Evolutionary conservation across 2,888 invertebrate genomes (phyloP).

Genomic region (Eumacrocentrus americanus): DNA sequence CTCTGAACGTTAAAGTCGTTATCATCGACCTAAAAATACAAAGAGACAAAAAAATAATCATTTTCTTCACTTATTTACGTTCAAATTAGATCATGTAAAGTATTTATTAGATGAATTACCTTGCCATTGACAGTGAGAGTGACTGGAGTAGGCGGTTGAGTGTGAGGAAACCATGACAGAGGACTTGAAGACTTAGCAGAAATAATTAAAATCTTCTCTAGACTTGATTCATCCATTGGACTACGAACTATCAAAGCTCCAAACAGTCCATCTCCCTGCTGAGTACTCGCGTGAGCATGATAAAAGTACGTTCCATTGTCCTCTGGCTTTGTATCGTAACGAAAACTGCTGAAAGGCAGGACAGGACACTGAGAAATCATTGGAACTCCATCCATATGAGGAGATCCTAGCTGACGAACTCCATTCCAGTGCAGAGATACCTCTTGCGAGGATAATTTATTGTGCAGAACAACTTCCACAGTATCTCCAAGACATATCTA

Average conservation of each 20-base stretch:
- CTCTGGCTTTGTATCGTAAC: slow-evolving; percentile 48
- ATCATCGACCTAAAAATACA: slow-evolving; percentile 34
- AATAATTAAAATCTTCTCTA: slow-evolving; percentile 64
- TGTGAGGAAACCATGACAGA: slow-evolving; percentile 63
- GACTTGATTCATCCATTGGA: slow-evolving; percentile 57
- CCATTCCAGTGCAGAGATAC: slow-evolving; percentile 65
- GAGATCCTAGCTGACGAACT: slow-evolving; percentile 49
- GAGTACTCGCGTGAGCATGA: slow-evolving; percentile 64
- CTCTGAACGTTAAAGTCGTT: slow-evolving; percentile 56
- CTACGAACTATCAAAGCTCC: slow-evolving; percentile 68
- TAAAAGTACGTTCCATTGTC: slow-evolving; percentile 45
- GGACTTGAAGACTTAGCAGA: slow-evolving; percentile 66
- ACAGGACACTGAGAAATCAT: slow-evolving; percentile 61
- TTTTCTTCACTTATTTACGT: too few species aligned
- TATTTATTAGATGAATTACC: slow-evolving; percentile 36
- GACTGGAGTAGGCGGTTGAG: slow-evolving; percentile 54
- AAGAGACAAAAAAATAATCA: too few species aligned
- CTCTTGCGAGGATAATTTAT: slow-evolving; percentile 43
- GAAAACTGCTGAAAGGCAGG: slow-evolving; percentile 50
- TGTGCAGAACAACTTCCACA: slow-evolving; percentile 44
- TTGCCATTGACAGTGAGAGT: slow-evolving; percentile 63
- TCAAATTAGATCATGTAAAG: too few species aligned
- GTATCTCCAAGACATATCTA: slow-evolving; percentile 48
- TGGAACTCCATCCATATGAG: slow-evolving; percentile 61
- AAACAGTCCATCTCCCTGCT: slow-evolving; percentile 69